Percentiles rank a stretch among this genome's conserved stretches.
Evolutionary conservation across 2,888 invertebrate species (phyloP).

Genomic region (Nemapogon koenigi): DNA sequence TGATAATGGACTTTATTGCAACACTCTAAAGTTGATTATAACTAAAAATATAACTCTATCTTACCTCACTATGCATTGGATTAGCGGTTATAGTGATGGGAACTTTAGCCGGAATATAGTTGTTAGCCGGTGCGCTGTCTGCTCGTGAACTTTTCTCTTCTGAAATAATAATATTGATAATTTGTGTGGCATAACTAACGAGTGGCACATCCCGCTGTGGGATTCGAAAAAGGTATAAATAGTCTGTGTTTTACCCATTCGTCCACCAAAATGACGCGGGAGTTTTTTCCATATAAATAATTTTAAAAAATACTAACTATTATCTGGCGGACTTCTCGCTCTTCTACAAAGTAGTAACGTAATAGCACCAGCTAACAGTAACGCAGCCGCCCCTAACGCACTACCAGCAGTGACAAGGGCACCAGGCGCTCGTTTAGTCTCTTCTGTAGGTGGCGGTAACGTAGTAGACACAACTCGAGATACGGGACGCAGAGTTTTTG

Average conservation of each 20-base stretch:
- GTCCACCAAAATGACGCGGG: too few relatives aligned
- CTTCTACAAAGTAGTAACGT: slow-evolving; percentile 42
- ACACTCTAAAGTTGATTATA: too few relatives aligned
- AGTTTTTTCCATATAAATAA: too few relatives aligned
- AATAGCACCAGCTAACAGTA: slow-evolving; percentile 35
- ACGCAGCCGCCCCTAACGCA: slow-evolving; percentile 39
- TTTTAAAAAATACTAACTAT: slow-evolving; percentile 28
- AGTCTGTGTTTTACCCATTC: too few relatives aligned
- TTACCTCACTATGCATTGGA: slow-evolving; percentile 77
- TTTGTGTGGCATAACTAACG: too few relatives aligned
- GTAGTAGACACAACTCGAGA: background rate
- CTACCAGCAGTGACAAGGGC: slow-evolving; percentile 50
- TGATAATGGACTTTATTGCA: too few relatives aligned
- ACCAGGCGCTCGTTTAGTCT: slow-evolving; percentile 24
- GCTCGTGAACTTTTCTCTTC: slow-evolving; percentile 50
- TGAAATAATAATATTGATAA: slow-evolving; percentile 26
- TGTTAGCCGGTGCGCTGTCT: slow-evolving; percentile 43
- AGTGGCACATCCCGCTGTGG: too few relatives aligned
- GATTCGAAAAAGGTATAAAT: too few relatives aligned
- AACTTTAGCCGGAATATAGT: slow-evolving; percentile 56
- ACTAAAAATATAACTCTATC: too few relatives aligned
- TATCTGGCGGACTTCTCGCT: slow-evolving; percentile 34
- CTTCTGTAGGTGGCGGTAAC: slow-evolving; percentile 14
- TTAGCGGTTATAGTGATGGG: slow-evolving; percentile 78
- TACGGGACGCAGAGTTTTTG: slow-evolving; percentile 22